Percentiles rank a stretch among this genome's conserved stretches.
phyloP scores from a whole-genome alignment of 2,797 vertebrate species.

The Labeo calbasu region DNA sequence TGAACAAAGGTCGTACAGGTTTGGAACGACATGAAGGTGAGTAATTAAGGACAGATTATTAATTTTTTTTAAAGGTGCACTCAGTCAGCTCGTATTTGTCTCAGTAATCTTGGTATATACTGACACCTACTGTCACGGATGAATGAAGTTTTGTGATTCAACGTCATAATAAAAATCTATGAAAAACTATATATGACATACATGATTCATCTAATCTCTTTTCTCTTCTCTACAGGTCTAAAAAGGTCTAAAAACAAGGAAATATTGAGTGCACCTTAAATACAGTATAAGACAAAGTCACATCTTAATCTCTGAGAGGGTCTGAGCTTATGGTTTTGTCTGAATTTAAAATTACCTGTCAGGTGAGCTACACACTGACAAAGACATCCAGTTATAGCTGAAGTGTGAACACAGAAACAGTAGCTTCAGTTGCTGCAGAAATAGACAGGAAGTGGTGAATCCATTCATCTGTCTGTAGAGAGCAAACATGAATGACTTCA shows the following conservation, averaged over 20 bases:
- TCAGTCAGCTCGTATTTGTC: background rate
- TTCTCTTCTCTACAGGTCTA: background rate
- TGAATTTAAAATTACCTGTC: background rate
- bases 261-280: background rate
- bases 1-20: no score
- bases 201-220: no score
- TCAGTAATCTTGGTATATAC: constrained; percentile 2
- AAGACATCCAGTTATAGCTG: background rate
- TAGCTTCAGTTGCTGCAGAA: background rate
- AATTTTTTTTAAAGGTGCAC: background rate
- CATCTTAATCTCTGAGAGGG: background rate
- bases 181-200: no score
- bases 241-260: background rate
- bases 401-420: background rate
- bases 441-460: background rate
- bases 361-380: background rate
- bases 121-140: constrained; percentile 5
- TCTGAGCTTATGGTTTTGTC: background rate
- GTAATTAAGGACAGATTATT: no score
- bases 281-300: background rate
- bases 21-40: no score
- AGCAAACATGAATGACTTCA: constrained; percentile 2
- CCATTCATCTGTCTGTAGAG: background rate
- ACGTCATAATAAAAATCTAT: background rate
- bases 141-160: background rate